A percentile compares a stretch with the other conserved stretches of the same genome.
These are phyloP conservation scores for Mesaphorura yosii DNA, from an alignment of 1,140 invertebrate species.

Conservation along the genomic window DNA sequence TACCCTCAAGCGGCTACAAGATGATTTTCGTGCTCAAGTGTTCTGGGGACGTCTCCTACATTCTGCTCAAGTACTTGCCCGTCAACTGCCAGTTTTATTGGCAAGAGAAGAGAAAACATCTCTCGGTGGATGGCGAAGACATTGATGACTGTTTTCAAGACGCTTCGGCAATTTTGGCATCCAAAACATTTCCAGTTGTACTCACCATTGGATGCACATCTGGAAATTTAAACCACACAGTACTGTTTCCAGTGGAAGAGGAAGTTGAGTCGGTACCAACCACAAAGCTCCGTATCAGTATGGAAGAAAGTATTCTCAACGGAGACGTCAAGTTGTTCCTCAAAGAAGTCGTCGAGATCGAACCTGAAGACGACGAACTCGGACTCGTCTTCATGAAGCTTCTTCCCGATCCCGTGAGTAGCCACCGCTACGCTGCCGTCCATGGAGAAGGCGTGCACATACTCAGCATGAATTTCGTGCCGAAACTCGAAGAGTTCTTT, in stretches of 20 bases:
- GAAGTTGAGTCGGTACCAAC: background rate
- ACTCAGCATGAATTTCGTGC: slow-evolving; percentile 11
- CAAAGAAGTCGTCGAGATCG: slow-evolving; percentile 3
- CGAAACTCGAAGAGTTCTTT: slow-evolving; percentile 4
- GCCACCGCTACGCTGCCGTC: slow-evolving; percentile 12
- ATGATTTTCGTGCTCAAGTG: slow-evolving; percentile 10
- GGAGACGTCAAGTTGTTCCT: slow-evolving; percentile 4
- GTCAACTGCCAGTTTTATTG: slow-evolving; percentile 1
- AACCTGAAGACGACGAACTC: background rate
- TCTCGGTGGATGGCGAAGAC: background rate
- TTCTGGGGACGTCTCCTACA: slow-evolving; percentile 12
- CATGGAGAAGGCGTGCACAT: slow-evolving; percentile 19
- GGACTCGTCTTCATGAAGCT: background rate
- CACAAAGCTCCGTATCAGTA: background rate
- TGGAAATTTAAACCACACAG: background rate
- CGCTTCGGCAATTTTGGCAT: background rate
- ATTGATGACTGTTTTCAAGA: background rate
- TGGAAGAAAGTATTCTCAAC: slow-evolving; percentile 8
- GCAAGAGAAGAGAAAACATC: slow-evolving; percentile 3
- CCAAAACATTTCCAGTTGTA: slow-evolving; percentile 6
- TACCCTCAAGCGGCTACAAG: slow-evolving; percentile 3
- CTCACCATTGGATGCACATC: slow-evolving; percentile 1
- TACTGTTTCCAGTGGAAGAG: slow-evolving; percentile 9
- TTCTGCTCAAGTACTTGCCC: slow-evolving; percentile 12
- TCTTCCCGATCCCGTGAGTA: slow-evolving; percentile 8